These are phyloP conservation scores for Hephaestus fuliginosus DNA, from an alignment of 2,797 vertebrate genomes.

Conservation along the genomic window DNA sequence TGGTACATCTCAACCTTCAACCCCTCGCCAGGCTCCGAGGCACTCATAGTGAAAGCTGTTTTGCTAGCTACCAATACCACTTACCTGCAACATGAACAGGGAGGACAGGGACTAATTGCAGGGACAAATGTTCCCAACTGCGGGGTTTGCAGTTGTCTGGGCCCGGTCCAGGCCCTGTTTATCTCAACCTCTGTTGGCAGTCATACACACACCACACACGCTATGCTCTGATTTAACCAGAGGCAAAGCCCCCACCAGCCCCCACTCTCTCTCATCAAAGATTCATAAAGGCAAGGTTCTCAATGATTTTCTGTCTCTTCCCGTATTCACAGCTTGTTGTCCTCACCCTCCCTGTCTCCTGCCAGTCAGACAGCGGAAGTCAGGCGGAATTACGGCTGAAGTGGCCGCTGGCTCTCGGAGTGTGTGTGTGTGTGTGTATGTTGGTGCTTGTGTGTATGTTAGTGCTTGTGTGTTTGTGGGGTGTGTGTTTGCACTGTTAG, in stretches of 20 bases:
- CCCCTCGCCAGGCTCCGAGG: neutral
- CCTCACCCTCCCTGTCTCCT: constrained; percentile 89
- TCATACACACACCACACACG: constrained; percentile 86
- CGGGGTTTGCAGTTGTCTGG: constrained; percentile 87
- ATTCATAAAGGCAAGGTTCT: constrained; percentile 98
- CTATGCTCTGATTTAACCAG: constrained; percentile 96
- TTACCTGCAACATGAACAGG: constrained; percentile 82
- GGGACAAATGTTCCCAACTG: constrained; percentile 91
- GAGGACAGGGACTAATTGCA: constrained; percentile 89
- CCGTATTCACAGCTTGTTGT: constrained; percentile 97
- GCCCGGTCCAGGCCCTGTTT: constrained; percentile 91
- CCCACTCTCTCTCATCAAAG: constrained; percentile 92
- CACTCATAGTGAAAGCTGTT: constrained; percentile 30
- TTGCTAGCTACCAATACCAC: constrained; percentile 57
- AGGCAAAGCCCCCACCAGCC: constrained; percentile 89
- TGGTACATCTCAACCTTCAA: constrained; percentile 11
- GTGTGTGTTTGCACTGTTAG: constrained; percentile 45
- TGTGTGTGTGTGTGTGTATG: constrained; percentile 55
- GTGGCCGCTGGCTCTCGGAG: constrained; percentile 80
- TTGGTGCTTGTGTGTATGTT: no score
- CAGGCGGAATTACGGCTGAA: constrained; percentile 93
- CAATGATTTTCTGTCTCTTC: constrained; percentile 99
- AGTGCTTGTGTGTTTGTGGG: constrained; percentile 40
- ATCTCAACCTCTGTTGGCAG: constrained; percentile 95
- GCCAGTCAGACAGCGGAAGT: constrained; percentile 92